Base-by-base conservation (phyloP, 2,888 invertebrate genomes). In the Selenia dentaria region DNA sequence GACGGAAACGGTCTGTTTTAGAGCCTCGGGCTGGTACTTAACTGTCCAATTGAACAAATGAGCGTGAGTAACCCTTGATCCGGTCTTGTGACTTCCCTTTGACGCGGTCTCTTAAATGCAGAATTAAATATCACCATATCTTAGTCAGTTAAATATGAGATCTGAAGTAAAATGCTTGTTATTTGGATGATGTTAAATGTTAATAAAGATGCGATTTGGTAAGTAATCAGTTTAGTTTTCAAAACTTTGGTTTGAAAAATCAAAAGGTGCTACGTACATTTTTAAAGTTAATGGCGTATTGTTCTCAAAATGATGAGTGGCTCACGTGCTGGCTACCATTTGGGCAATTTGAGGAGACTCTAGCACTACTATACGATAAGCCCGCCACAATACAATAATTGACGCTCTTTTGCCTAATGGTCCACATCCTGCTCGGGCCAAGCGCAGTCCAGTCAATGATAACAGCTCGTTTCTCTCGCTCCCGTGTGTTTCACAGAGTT, bases 301-400 rank as follows among this genome's bases (percentile, higher is more conserved):
- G 14, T 6, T 56, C 51, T 63, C 55, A 59, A 71, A 70, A 64
- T 65, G 61, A 46, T 56, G 57, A 58, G 59, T 50, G 56, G 36
- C 62, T 64, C 69, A 63, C 66, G 68, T 72, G 74, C 42, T 70
- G 69, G 63, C 68, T 69, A 70, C 72, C 72, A 61, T 66, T 66
- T 59, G 67, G 16, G 58, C 77, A 79, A 79, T 80, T 74, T 75
- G 67, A 79, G 69, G 77, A 84, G 83, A 83, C 74, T 78, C 79
- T 71, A 74, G 77, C 73, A 77, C 76, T 80, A 83, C 84, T 77
- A 82, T 80, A 84, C 84, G 78, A 82, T 80, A 84, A 82, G 76
- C 85, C 83, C 83, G 80, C 87, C 83, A 87, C 89, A 90, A 89
- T 88, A 85, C 85, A 83, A 84, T 88, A 86, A 89, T 87, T 84